These are phyloP conservation scores for Zaprionus inermis DNA, from an alignment of 1,140 invertebrate genomes.

Conservation along the genomic window DNA sequence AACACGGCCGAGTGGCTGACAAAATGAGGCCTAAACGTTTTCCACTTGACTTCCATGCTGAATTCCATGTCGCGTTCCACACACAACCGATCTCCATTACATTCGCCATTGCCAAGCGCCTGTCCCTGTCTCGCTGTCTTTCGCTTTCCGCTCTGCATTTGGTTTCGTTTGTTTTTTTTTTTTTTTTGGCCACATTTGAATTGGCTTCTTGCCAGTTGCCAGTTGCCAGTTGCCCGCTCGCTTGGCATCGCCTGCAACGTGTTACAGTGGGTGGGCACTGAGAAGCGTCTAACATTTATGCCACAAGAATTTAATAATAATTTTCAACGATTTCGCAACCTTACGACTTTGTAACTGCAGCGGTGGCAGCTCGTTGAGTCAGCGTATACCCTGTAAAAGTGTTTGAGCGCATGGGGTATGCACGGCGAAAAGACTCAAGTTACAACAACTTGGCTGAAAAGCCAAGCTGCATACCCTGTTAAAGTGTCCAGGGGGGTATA, in stretches of 20 bases:
- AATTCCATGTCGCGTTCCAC: slow-evolving; percentile 47
- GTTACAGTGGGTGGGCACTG: slow-evolving; percentile 78
- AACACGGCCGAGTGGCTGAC: slow-evolving; percentile 61
- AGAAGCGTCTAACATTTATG: slow-evolving; percentile 80
- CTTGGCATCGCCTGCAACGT: slow-evolving; percentile 17
- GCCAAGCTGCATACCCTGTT: not conserved
- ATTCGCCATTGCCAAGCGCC: slow-evolving; percentile 5
- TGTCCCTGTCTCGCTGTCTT: no score
- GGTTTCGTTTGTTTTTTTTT: slow-evolving; percentile 17
- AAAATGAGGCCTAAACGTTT: slow-evolving; percentile 44
- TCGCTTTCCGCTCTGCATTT: slow-evolving; percentile 33
- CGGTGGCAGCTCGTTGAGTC: slow-evolving; percentile 34
- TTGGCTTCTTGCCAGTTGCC: slow-evolving; percentile 15
- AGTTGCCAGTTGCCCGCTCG: not conserved
- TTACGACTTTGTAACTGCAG: slow-evolving; percentile 40
- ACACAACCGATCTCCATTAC: slow-evolving; percentile 7
- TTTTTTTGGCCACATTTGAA: slow-evolving; percentile 36
- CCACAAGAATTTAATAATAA: slow-evolving; percentile 73
- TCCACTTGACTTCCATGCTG: slow-evolving; percentile 63
- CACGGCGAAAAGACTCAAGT: not conserved
- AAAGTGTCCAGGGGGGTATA: no score
- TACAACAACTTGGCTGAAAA: not conserved
- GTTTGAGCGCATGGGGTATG: not conserved
- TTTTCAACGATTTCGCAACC: slow-evolving; percentile 73
- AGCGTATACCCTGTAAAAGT: slow-evolving; percentile 21